These are phyloP conservation scores for Drosophila bipectinata DNA, from an alignment of 1,140 invertebrate genomes.

Conservation along the genomic window DNA sequence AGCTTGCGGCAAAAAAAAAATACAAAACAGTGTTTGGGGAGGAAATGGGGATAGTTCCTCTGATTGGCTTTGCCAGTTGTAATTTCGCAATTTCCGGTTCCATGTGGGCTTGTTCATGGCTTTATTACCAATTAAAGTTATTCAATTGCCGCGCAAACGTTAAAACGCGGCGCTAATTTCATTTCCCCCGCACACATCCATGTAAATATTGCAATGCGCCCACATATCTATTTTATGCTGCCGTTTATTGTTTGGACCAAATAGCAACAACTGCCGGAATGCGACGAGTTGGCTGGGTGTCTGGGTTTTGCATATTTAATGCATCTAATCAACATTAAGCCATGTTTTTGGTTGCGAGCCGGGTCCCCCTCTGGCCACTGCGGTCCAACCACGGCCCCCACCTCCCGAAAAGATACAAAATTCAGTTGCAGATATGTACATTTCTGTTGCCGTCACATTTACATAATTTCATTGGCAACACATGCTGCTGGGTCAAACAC, in stretches of 20 bases:
- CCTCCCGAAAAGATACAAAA: conserved; percentile 39
- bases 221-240: conserved; percentile 53
- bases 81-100: conserved; percentile 58
- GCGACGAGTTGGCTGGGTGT: conserved; percentile 16
- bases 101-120: conserved; percentile 45
- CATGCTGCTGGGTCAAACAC: conserved; percentile 24
- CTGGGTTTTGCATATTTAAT: conserved; percentile 75
- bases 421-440: conserved; percentile 47
- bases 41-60: conserved; percentile 16
- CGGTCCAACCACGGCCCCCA: conserved; percentile 46
- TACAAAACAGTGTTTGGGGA: not conserved
- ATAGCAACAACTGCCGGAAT: conserved; percentile 40
- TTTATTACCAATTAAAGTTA: conserved; percentile 76
- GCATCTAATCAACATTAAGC: conserved; percentile 78
- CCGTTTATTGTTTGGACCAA: conserved; percentile 54
- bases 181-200: conserved; percentile 33
- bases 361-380: conserved; percentile 5
- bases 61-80: conserved; percentile 60
- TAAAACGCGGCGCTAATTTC: conserved; percentile 69
- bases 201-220: conserved; percentile 17
- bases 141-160: conserved; percentile 73
- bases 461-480: conserved; percentile 81
- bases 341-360: conserved; percentile 47
- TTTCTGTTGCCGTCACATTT: conserved; percentile 65
- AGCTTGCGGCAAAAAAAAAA: conserved; percentile 54